Percentiles rank a stretch among this genome's conserved stretches.
Evolutionary conservation across 2,888 invertebrate species (phyloP).

Genomic region (Pachymerium ferrugineum): DNA sequence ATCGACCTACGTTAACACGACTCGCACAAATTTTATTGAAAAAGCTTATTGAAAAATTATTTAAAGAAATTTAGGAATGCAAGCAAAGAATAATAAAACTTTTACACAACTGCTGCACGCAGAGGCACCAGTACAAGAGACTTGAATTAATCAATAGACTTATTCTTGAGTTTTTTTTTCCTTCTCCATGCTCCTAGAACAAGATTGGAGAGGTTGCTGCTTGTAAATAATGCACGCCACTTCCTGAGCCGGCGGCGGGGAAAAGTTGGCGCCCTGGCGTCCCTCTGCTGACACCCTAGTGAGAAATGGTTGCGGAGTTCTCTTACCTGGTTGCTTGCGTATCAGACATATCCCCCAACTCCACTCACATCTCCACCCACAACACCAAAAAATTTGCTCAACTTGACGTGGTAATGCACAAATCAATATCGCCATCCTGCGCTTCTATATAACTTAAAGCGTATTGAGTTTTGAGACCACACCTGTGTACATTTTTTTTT

Average conservation of each 20-base stretch:
- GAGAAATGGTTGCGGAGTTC: neutral
- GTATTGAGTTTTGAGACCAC: neutral
- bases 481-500: neutral
- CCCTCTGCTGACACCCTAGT: neutral
- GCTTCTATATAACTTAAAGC: conserved; percentile 1
- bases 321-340: neutral
- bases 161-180: conserved; percentile 5
- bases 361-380: neutral
- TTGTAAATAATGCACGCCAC: conserved; percentile 3
- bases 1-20: neutral
- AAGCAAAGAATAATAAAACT: neutral
- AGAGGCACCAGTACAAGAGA: neutral
- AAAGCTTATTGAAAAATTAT: neutral
- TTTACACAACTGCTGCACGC: neutral
- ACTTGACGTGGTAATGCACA: conserved; percentile 9
- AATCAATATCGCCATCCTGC: neutral
- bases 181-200: neutral
- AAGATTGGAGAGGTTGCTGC: conserved; percentile 13
- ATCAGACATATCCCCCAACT: neutral
- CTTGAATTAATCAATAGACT: neutral
- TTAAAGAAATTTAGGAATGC: neutral
- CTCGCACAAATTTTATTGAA: neutral
- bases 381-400: neutral
- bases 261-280: conserved; percentile 3
- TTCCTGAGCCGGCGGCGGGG: neutral